phyloP scores from a whole-genome alignment of 2,113 vertebrate species.

The Tachycineta bicolor region DNA sequence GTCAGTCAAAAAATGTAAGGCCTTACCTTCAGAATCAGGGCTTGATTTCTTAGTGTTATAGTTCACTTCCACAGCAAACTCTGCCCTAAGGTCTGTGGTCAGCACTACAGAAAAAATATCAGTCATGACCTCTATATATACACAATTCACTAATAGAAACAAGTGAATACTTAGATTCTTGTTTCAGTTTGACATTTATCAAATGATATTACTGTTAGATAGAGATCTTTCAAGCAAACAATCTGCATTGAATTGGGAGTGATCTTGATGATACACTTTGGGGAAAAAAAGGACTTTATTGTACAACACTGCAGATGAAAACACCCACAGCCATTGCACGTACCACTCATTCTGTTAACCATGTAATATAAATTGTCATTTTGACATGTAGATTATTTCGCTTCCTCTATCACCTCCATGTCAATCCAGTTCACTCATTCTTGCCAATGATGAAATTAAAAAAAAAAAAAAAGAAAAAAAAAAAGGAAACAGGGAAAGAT shows the following conservation, averaged over 20 bases:
- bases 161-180: conserved; percentile 51
- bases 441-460: conserved; percentile 48
- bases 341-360: conserved; percentile 74
- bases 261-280: conserved; percentile 68
- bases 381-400: conserved; percentile 79
- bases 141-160: background rate
- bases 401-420: conserved; percentile 79
- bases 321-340: conserved; percentile 62
- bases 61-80: conserved; percentile 58
- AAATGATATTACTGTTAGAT: conserved; percentile 41
- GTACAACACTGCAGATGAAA: conserved; percentile 61
- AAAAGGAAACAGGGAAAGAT: conserved; percentile 54
- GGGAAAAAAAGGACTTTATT: conserved; percentile 55
- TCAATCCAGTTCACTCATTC: conserved; percentile 78
- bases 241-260: conserved; percentile 65
- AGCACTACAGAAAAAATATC: background rate
- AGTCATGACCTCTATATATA: conserved; percentile 65
- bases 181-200: conserved; percentile 59
- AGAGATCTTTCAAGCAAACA: conserved; percentile 64
- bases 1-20: conserved; percentile 26
- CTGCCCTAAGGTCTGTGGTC: conserved; percentile 15
- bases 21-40: conserved; percentile 70
- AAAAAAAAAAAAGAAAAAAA: conserved; percentile 12
- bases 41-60: conserved; percentile 32
- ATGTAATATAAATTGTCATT: conserved; percentile 81